Percentiles rank a stretch among this genome's conserved stretches.
phyloP scores from a whole-genome alignment of 2,113 vertebrate species.

The Otus sunia region DNA sequence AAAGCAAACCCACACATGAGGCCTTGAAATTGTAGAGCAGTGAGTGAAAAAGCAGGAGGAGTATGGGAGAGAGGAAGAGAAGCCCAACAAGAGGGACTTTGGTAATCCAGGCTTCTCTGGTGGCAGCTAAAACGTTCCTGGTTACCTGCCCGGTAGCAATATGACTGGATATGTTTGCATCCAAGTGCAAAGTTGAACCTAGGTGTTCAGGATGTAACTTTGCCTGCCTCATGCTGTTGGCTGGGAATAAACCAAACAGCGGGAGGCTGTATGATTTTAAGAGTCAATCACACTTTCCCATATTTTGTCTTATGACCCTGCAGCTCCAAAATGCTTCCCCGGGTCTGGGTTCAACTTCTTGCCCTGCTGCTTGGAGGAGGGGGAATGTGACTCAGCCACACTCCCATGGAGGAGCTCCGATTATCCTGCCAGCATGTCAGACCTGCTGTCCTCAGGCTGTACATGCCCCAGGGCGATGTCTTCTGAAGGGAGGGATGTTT shows the following conservation, averaged over 20 bases:
- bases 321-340: not conserved
- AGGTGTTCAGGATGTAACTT: not conserved
- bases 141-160: not conserved
- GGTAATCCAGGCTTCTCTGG: not conserved
- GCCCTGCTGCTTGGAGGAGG: not conserved
- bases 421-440: not conserved
- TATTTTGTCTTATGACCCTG: not conserved
- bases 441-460: not conserved
- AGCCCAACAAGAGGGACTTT: not conserved
- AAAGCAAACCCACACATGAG: not conserved
- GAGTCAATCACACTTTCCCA: not conserved
- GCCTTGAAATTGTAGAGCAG: not conserved
- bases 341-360: not conserved
- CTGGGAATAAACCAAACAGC: not conserved
- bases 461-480: not conserved
- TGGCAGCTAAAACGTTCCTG: not conserved
- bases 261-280: not conserved
- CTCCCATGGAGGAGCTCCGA: not conserved
- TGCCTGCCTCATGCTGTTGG: not conserved
- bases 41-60: not conserved
- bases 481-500: constrained; percentile 5
- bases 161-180: not conserved
- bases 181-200: not conserved
- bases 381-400: not conserved
- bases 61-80: not conserved